phyloP scores from a whole-genome alignment of 2,113 vertebrate genomes.

The Micronycteris hirsuta region DNA sequence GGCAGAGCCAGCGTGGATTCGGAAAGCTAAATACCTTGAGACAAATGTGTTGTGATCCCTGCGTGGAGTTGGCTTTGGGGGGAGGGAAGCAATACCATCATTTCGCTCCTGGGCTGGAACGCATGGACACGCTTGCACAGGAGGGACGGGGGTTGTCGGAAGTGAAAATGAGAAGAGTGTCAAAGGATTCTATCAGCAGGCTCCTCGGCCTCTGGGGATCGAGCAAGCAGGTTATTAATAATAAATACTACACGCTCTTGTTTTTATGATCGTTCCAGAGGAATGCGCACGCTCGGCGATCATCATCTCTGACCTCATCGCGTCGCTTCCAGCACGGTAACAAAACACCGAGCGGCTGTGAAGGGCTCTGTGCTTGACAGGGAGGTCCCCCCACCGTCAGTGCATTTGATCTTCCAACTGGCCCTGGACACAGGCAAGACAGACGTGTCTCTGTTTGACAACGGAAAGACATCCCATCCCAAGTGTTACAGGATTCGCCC shows the following conservation, averaged over 20 bases:
- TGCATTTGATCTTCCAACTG: not conserved
- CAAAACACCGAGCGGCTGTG: not conserved
- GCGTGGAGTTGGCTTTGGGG: not conserved
- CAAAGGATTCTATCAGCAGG: not conserved
- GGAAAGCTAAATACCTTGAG: conserved; percentile 40
- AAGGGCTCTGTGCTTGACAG: not conserved
- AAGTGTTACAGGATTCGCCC: not conserved
- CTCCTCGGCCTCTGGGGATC: not conserved
- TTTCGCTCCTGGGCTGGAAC: not conserved
- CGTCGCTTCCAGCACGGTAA: conserved; percentile 14
- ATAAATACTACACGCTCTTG: conserved; percentile 57
- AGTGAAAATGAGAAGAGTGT: not conserved
- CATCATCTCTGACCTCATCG: conserved; percentile 49
- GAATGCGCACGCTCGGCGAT: not conserved
- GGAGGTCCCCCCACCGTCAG: not conserved
- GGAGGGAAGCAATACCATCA: not conserved
- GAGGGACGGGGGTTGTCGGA: not conserved
- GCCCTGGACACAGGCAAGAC: not conserved
- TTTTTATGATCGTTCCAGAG: conserved; percentile 51
- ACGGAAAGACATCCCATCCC: not conserved
- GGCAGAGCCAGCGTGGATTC: conserved; percentile 25
- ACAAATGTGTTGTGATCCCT: conserved; percentile 3
- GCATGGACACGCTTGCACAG: not conserved
- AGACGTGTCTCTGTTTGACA: not conserved
- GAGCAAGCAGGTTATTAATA: conserved; percentile 53